Evolutionary conservation across 2,888 invertebrate genomes (phyloP).

Genomic region (Philonicus albiceps): DNA sequence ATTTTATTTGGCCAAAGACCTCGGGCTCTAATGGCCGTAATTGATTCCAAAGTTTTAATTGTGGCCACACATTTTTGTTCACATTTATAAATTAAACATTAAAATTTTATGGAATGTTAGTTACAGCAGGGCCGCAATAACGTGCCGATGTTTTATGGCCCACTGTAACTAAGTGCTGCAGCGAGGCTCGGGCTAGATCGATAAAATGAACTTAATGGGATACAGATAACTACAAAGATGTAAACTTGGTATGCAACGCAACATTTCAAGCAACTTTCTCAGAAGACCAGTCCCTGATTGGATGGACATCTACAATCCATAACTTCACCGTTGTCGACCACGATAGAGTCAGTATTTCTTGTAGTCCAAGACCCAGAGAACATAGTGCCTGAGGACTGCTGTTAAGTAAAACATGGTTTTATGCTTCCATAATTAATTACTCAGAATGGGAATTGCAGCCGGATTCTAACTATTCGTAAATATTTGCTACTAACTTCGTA

Average conservation of each 20-base stretch:
- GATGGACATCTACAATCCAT: neutral
- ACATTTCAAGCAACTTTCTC: neutral
- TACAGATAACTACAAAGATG: neutral
- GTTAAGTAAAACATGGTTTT: neutral
- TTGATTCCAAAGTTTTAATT: constrained; percentile 45
- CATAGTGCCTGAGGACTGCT: neutral
- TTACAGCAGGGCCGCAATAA: neutral
- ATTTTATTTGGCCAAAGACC: constrained; percentile 46
- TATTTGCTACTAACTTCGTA: neutral
- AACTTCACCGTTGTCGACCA: neutral
- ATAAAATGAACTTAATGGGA: neutral
- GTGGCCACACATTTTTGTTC: constrained; percentile 44
- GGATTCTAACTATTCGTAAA: neutral
- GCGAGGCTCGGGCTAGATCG: neutral
- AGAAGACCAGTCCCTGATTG: neutral
- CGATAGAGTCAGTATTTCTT: neutral
- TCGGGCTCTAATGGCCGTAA: constrained; percentile 39
- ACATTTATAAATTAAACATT: constrained; percentile 34
- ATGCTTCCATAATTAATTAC: neutral
- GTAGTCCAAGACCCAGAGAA: neutral
- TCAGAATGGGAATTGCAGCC: neutral
- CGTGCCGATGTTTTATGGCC: neutral
- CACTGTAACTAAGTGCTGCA: neutral
- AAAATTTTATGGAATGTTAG: constrained; percentile 18
- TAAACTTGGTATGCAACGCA: neutral